phyloP scores from a whole-genome alignment of 2,113 vertebrate genomes.

The Ariopsis seemanni region DNA sequence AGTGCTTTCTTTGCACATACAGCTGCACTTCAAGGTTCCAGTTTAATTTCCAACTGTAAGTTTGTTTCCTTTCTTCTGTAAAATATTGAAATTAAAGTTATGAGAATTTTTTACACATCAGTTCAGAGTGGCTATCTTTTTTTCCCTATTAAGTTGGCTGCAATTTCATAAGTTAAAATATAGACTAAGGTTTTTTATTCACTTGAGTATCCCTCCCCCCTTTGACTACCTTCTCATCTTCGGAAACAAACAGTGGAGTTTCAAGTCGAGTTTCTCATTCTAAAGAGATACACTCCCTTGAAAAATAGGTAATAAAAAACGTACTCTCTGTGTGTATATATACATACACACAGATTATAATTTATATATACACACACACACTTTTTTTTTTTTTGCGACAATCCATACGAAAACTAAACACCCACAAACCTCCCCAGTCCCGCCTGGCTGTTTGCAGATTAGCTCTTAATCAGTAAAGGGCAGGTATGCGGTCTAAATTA shows the following conservation, averaged over 20 bases:
- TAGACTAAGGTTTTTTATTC: neutral
- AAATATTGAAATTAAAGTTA: neutral
- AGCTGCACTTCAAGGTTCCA: neutral
- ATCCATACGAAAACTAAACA: neutral
- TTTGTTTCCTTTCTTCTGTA: constrained; percentile 1
- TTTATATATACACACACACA: no score
- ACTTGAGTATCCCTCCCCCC: neutral
- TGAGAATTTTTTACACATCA: neutral
- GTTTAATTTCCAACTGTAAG: constrained; percentile 30
- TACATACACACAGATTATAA: no score
- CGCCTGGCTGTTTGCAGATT: neutral
- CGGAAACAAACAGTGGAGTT: neutral
- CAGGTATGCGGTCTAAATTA: neutral
- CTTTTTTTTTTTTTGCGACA: neutral
- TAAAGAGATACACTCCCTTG: no score
- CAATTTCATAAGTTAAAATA: no score
- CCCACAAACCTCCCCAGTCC: neutral
- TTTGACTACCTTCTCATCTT: neutral
- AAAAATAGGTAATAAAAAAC: neutral
- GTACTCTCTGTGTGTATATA: neutral
- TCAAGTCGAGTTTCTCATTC: no score
- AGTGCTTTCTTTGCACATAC: neutral
- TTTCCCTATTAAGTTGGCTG: neutral
- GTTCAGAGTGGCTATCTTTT: neutral
- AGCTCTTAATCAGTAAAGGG: neutral